phyloP scores from a whole-genome alignment of 2,113 vertebrate species.

The Oryctolagus cuniculus region mOryCun1.1 NC_091433.1:156561001-156561500 shows the following conservation, averaged over 20 bases:
- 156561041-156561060: not conserved
- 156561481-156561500: too few species aligned
- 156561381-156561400: not conserved
- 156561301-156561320: not conserved
- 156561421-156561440: not conserved
- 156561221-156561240: not conserved
- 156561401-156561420: not conserved
- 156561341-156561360: not conserved
- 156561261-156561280: not conserved
- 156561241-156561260: not conserved
- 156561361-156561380: not conserved
- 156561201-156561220: not conserved
- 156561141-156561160: not conserved
- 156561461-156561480: too few species aligned
- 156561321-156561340: not conserved
- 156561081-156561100: not conserved
- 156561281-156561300: not conserved
- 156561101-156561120: rapidly evolving
- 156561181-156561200: not conserved
- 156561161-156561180: not conserved
- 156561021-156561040: not conserved
- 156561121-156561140: not conserved
- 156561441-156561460: not conserved
- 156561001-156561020: not conserved
- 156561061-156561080: not conserved